These are phyloP conservation scores for Chironomus tentans DNA, from an alignment of 2,888 invertebrate genomes.

Conservation along the genomic window DNA sequence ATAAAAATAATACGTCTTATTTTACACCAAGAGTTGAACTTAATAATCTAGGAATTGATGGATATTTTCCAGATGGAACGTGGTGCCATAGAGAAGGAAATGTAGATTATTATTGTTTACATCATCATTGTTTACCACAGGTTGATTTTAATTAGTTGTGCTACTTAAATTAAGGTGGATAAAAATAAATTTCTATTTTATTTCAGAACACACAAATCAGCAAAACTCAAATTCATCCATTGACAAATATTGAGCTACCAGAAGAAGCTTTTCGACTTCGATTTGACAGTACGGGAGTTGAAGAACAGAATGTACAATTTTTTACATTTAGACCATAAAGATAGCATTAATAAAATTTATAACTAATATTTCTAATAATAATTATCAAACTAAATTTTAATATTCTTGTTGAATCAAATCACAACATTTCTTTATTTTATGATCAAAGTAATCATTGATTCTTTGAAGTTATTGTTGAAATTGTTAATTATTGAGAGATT, in stretches of 20 bases:
- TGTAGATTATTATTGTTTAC: slow-evolving; percentile 60
- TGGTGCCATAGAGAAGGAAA: slow-evolving; percentile 62
- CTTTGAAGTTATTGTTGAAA: no score
- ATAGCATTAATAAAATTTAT: background rate
- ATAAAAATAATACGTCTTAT: slow-evolving; percentile 54
- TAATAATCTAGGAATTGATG: slow-evolving; percentile 60
- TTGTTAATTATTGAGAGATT: no score
- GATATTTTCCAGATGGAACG: slow-evolving; percentile 72
- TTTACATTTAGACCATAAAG: background rate
- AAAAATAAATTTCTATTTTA: no score
- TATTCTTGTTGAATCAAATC: no score
- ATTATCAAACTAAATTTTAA: no score
- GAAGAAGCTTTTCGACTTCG: slow-evolving; percentile 29
- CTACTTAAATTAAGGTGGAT: background rate
- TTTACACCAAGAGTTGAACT: slow-evolving; percentile 69
- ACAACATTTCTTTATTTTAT: no score
- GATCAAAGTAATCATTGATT: no score
- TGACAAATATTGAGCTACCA: slow-evolving; percentile 49
- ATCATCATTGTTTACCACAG: slow-evolving; percentile 67
- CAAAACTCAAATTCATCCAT: slow-evolving; percentile 46
- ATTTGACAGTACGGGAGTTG: background rate
- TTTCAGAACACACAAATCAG: slow-evolving; percentile 56
- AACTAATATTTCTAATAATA: no score
- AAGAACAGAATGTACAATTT: background rate
- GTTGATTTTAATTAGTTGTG: slow-evolving; percentile 42